Base-by-base conservation (phyloP, 1,140 invertebrate species). In the Propsilocerus akamusi region DNA sequence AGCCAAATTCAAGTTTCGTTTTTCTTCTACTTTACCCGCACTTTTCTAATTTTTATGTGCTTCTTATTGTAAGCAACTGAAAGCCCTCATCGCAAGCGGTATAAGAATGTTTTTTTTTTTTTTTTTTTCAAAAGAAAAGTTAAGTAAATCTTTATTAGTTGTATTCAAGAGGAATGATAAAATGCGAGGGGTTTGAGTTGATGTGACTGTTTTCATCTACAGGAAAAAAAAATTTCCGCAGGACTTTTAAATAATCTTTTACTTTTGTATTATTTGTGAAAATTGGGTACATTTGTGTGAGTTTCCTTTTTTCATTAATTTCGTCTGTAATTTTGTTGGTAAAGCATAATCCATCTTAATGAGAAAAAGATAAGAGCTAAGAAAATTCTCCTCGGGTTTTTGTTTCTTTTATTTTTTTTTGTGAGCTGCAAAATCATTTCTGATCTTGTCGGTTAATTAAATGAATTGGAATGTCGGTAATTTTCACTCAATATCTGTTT, bases 81-180 rank as follows among this genome's bases (percentile, higher is more conserved):
- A 14, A 37, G 14, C 14, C 3, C 14, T n/a, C 5, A 17, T 5
- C 14, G 17, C 4, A 17, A 41, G n/a, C 7, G 32, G 20, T 17
- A 37, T n/a, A 37, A 37, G 20, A 37, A 7, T 17, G 22, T 20
- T 41, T n/a, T 17, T 20, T 17, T 41, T 41, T n/a, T n/a, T 4
- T 7, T 8, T 20, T 20, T 20, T 14, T 8, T 20, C 14, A 37
- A 17, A 37, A 37, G 20, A 17, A 37, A 41, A 41, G 34, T 20
- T 41, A 41, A 17, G 14, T 41, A 41, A 41, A 41, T 41, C 34
- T 41, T 41, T 41, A 41, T 41, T 41, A 41, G 34, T 41, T 41
- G 34, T 41, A 41, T 17, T 41, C 34, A 41, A 41, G 17, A 41
- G 34, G 10, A 37, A n/a, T 17, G 8, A 20, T 17, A 14, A 17